Evolutionary conservation across 2,113 vertebrate genomes (phyloP).

Genomic region (Paramisgurnus dabryanus): DNA sequence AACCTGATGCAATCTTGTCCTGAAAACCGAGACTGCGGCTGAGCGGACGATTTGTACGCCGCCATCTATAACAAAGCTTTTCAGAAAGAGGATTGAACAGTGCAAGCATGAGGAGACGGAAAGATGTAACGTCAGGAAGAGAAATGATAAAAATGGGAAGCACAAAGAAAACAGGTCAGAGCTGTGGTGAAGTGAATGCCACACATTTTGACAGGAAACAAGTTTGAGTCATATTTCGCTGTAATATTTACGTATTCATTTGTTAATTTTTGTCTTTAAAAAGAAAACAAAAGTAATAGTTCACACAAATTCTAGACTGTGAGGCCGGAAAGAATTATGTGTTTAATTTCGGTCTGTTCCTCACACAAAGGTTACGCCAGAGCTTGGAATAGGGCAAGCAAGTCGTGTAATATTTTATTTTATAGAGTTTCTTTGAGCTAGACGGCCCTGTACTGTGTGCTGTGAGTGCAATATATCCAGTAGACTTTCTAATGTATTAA

Average conservation of each 20-base stretch:
- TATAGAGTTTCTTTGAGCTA: no score
- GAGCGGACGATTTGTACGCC: constrained; percentile 6
- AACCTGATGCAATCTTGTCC: constrained; percentile 21
- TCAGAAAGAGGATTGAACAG: not conserved
- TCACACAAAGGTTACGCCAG: no score
- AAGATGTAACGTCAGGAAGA: not conserved
- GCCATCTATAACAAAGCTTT: constrained; percentile 3
- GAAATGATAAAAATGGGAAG: not conserved
- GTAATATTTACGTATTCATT: no score
- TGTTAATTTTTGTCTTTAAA: no score
- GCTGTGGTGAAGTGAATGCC: not conserved
- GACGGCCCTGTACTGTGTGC: not conserved
- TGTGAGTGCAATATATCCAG: not conserved
- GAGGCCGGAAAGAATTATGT: no score
- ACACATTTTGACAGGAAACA: no score
- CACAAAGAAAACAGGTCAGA: not conserved
- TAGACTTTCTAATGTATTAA: constrained; percentile 8
- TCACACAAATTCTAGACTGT: no score
- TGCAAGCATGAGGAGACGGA: not conserved
- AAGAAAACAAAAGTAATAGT: no score
- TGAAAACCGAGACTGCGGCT: not conserved
- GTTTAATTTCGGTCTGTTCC: no score
- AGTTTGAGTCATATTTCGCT: no score
- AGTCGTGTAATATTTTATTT: no score
- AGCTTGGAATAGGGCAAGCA: no score